Evolutionary conservation across 2,888 invertebrate species (phyloP).

Genomic region (Agrotis ipsilon): DNA sequence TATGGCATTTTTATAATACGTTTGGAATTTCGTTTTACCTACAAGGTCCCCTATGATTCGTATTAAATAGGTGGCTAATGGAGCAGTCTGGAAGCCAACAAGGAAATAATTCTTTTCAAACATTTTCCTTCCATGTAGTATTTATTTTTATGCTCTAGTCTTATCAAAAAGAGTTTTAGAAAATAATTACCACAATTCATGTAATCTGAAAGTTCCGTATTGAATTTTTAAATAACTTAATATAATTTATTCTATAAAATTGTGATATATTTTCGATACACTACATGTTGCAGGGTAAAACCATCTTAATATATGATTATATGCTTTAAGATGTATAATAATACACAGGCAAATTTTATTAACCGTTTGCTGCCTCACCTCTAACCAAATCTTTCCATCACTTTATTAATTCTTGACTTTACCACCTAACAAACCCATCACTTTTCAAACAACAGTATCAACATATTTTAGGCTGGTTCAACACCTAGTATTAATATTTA

Average conservation of each 20-base stretch:
- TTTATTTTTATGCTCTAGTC: neutral
- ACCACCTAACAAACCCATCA: neutral
- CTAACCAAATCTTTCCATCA: neutral
- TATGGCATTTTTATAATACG: slow-evolving; percentile 68
- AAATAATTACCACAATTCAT: slow-evolving; percentile 1
- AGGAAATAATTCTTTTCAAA: slow-evolving; percentile 25
- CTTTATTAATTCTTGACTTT: neutral
- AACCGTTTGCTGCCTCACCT: slow-evolving; percentile 7
- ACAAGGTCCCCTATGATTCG: slow-evolving; percentile 74
- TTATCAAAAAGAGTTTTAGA: slow-evolving; percentile 26
- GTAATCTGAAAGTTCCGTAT: slow-evolving; percentile 26
- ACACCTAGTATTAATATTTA: neutral
- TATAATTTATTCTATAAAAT: neutral
- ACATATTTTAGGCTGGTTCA: neutral
- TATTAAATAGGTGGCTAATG: slow-evolving; percentile 52
- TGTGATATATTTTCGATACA: neutral
- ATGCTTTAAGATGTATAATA: slow-evolving; percentile 1
- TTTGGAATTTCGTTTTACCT: slow-evolving; percentile 66
- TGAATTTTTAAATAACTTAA: neutral
- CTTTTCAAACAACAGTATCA: slow-evolving; percentile 1
- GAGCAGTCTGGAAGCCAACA: slow-evolving; percentile 54
- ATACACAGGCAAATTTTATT: slow-evolving; percentile 14
- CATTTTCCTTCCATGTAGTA: slow-evolving; percentile 1
- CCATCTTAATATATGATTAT: neutral
- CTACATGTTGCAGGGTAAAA: slow-evolving; percentile 25